phyloP scores from a whole-genome alignment of 1,140 invertebrate species.

The Drosophila truncata region DNA sequence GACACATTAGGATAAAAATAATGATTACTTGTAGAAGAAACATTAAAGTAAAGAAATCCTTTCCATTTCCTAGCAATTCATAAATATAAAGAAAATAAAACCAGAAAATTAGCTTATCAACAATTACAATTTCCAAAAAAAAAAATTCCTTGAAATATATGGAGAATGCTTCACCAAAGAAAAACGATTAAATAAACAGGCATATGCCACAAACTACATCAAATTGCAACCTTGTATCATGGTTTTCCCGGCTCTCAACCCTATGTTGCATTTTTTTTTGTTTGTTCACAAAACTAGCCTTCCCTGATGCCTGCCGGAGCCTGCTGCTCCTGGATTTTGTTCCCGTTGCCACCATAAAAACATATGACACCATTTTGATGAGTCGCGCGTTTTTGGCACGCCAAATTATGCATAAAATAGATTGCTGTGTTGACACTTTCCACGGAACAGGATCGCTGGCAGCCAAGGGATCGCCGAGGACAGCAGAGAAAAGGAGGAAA shows the following conservation, averaged over 20 bases:
- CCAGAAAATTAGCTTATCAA: no score
- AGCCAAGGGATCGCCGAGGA: background rate
- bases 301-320: background rate
- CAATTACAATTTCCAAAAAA: background rate
- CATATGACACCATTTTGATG: slow-evolving; percentile 79
- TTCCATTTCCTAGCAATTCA: no score
- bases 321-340: slow-evolving; percentile 4
- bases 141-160: background rate
- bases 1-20: no score
- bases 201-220: slow-evolving; percentile 16
- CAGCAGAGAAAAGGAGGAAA: background rate
- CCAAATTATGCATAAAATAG: slow-evolving; percentile 76
- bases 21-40: no score
- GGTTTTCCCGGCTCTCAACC: slow-evolving; percentile 1
- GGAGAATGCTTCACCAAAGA: background rate
- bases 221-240: background rate
- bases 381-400: slow-evolving; percentile 47
- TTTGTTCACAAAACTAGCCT: background rate
- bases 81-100: no score
- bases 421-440: slow-evolving; percentile 68
- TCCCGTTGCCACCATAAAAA: slow-evolving; percentile 61
- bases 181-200: slow-evolving; percentile 7
- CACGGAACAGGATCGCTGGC: slow-evolving; percentile 1
- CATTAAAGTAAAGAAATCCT: no score
- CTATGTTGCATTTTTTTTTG: background rate